Base-by-base conservation (phyloP, 2,113 vertebrate species). In the Perca flavescens region DNA sequence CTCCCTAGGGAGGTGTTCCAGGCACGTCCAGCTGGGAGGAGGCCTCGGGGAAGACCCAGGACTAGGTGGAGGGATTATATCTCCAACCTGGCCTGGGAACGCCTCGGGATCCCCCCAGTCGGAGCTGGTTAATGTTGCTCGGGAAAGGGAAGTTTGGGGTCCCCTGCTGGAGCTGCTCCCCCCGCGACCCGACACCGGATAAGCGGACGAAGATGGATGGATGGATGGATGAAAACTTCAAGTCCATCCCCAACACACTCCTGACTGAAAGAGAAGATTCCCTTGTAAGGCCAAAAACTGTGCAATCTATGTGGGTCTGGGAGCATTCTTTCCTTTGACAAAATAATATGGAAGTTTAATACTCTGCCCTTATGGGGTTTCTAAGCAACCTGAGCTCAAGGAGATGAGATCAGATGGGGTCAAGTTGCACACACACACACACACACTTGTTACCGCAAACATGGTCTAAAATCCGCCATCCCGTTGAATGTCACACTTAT, bases 271-370 rank as follows among this genome's bases (percentile, higher is more conserved):
- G 34, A 73, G 74, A 73, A 79, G 56, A 78, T 86, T 76, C 49
- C 86, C 89, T 77, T 93, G 68, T 94, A 92, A 78, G 92, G 91
- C 56, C 75, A 85, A 70, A 88, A 83, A 71, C 47, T 13, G 14
- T 22, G 31, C 50, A 36, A 49, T 82, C 82, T 84, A 56, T 90
- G 84, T 70, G 22, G 22, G 84, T 79, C 85, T 69, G 21, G 54
- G 25, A 53, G 54, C 68, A 80, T 89, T 91, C 73, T 80, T 80
- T 91, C 79, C 84, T 87, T 49, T 87, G 64, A 78, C 28, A 85
- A 80, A 69, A 77, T 75, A 73, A 86, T 79, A 84, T 80, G 64
- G 75, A 90, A 60, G 78, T 68, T 65, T 43, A 74, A 75, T 25
- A 14, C 22, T 74, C 21, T 56, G 53, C 36, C 73, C 70, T 78